Conservation (phyloP, 2,888 invertebrate genomes). For the Epistrophe grossulariae region DNA sequence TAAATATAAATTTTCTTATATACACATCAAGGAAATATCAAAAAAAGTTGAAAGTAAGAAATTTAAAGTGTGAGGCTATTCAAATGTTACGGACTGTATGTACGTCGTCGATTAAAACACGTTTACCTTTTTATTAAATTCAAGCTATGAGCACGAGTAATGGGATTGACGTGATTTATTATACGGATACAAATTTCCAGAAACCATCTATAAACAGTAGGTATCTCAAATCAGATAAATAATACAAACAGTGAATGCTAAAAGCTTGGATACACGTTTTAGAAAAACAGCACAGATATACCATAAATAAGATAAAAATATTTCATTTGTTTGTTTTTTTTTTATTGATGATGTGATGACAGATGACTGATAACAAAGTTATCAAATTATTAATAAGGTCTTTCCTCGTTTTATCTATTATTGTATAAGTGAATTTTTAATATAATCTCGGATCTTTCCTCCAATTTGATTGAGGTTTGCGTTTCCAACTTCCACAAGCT, state of each 20-base stretch:
- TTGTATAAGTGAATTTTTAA: too few species aligned
- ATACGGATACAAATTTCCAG: slow-evolving; percentile 72
- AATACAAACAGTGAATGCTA: slow-evolving; percentile 26
- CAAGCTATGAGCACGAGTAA: slow-evolving; percentile 64
- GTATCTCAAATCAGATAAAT: slow-evolving; percentile 46
- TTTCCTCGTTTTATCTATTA: not conserved
- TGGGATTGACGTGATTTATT: slow-evolving; percentile 73
- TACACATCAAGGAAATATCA: too few species aligned
- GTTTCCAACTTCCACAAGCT: too few species aligned
- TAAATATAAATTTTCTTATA: too few species aligned
- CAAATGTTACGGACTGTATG: too few species aligned
- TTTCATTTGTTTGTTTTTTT: not conserved
- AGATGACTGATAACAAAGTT: not conserved
- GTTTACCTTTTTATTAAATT: slow-evolving; percentile 65
- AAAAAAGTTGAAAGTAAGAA: too few species aligned
- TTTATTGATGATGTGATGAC: not conserved
- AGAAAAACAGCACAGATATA: not conserved
- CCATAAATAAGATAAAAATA: not conserved
- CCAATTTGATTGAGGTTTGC: too few species aligned
- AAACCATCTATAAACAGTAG: slow-evolving; percentile 58
- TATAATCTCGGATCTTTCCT: too few species aligned
- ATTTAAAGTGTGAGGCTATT: too few species aligned
- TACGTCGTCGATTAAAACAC: slow-evolving; percentile 62
- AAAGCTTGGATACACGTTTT: slow-evolving; percentile 16
- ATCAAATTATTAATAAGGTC: not conserved